Base-by-base conservation (phyloP, 2,888 invertebrate species). In the Caenorhabditis doughertyi region DNA sequence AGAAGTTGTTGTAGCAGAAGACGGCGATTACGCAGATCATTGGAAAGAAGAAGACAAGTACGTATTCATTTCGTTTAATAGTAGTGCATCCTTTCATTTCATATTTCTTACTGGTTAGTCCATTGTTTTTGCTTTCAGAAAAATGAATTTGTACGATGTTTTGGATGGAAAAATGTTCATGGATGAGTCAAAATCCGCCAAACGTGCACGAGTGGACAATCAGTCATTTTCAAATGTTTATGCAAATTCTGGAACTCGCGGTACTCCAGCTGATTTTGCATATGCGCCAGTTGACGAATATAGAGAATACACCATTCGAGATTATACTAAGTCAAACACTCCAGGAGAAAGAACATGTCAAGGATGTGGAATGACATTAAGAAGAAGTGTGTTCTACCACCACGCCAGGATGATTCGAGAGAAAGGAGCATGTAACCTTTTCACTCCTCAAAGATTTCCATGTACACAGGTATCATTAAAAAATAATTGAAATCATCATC, bases 381-480 rank as follows among this genome's bases (percentile, higher is more conserved):
- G 83, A 60, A 23, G 84, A 21, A 83, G 83, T 23, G 82, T 86
- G 2, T 86, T 70, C 65, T 86, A 86, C 58, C 86, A 86, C 56
- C 86, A 86, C 29, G 81, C 81, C 2, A 27, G 86, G 44, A 83
- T 85, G 86, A 86, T 85, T 42, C 79, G 84, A 29, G 84, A 88
- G 58, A 83, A 85, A 49, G 88, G 88, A 25, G 81, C 84, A 2
- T 88, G 88, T 56, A 83, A 85, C 62, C 55, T 85, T 35, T 87
- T 85, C 80, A 88, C 87, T 1, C 88, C 88, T 16, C 84, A 84
- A 62, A 53, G 88, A 49, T 88, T 88, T 49, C 87, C 87, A 1
- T 88, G 88, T 51, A 77, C 81, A 4, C 64, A 71, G 42, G 68
- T 70, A 21, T 3, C n/a, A 39, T 39, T 21, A 39, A 18, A 39